Base-by-base conservation (phyloP, 2,797 vertebrate genomes). In the Mionectes olivaceus region DNA sequence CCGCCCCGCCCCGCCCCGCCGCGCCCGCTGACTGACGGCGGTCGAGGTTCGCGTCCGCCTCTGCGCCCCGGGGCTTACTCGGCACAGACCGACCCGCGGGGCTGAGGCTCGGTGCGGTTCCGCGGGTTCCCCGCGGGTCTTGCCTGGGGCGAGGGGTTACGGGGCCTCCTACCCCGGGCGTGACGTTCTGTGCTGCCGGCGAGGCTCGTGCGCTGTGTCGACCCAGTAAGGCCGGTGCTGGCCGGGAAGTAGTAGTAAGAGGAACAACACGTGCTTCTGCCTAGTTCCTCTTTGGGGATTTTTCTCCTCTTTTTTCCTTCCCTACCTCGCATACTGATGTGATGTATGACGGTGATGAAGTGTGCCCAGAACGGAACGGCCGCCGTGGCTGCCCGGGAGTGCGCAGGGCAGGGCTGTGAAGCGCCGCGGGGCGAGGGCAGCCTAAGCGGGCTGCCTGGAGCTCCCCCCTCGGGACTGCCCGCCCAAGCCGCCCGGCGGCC, bases 31-130 rank as follows among this genome's bases (percentile, higher is more conserved):
- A 39, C 39, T 39, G 39, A 39, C 39, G 39, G 39, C 39, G 39
- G 39, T 39, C 13, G 39, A 13, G 39, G 39, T 6, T 35, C 35
- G 35, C 9, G 35, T 35, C 35, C 35, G 35, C 35, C 35, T 35
- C 35, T 7, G 35, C 35, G 35, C 35, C 35, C 35, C 35, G 35
- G 35, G 35, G 35, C 57, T 27, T 49, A 25, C 9, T 27, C 15
- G 9, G 47, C 17, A 0, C 13, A 3, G 56, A 5, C 4, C 3
- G 39, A 3, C 2, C 13, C 2, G 27, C 9, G 19, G 10, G 16
- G 16, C 8, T 15, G 37, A 27, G 15, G 8, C 16, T 21, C 17
- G 2, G 4, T n/a, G 1, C 13, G 9, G 22, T 10, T 44, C 4
- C 8, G 28, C 50, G 28, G 13, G 27, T 4, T 15, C 6, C 6